Conservation (phyloP, 2,888 invertebrate species). For the Pecten maximus region DNA sequence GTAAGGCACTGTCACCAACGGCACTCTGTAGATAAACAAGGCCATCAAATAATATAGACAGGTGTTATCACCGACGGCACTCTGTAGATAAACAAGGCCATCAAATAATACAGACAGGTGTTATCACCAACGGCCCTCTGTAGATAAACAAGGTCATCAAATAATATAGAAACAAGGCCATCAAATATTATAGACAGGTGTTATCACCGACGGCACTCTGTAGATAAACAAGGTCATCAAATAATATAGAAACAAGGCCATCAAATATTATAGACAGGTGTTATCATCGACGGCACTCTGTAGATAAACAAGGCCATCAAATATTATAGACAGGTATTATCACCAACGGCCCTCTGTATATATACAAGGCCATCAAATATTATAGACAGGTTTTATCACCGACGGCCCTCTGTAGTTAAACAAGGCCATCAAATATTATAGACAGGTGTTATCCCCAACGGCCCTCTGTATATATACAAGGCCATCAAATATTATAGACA, state of each 20-base stretch:
- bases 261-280: no score
- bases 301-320: neutral
- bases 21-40: constrained; percentile 57
- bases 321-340: constrained; percentile 45
- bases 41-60: constrained; percentile 14
- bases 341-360: neutral
- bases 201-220: neutral
- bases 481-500: constrained; percentile 4
- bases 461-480: constrained; percentile 57
- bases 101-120: no score
- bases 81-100: constrained; percentile 52
- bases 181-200: no score
- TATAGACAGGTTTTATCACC: neutral
- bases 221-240: constrained; percentile 40
- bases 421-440: no score
- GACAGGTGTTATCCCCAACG: constrained; percentile 62
- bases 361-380: neutral
- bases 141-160: neutral
- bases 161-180: neutral
- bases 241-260: constrained; percentile 41
- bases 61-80: constrained; percentile 63
- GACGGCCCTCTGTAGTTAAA: constrained; percentile 66
- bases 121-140: constrained; percentile 64
- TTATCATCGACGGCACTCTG: neutral
- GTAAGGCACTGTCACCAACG: constrained; percentile 62